Evolutionary conservation across 2,797 vertebrate species (phyloP), one percentile per base, ranked within the genome.

Genomic region (Sparidentex hasta): DNA sequence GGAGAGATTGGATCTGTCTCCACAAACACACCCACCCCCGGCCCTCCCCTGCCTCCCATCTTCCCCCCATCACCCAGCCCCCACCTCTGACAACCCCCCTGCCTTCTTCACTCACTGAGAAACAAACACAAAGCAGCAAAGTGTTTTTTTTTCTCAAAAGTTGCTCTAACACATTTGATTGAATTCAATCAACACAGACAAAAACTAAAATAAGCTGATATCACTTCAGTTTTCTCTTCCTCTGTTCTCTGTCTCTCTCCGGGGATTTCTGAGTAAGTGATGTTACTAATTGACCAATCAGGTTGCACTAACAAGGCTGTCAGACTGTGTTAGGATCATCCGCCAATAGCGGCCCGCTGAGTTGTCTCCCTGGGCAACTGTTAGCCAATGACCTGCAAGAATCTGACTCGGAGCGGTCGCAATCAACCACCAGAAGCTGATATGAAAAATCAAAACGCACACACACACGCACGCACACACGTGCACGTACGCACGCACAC

Each of bases 331-430:
- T 94, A 94, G 87, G 66, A 85, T 94, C 93, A 93, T 73, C 59
- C n/a, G 62, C 92, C 93, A 93, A 93, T 93, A 85, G 77, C 29
- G 56, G 90, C 82, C 76, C 5, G 80, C 88, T 91, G 89, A 89
- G 78, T 87, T 56, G 91, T 94, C 88, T 94, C 93, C 93, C 88
- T 84, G 88, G 93, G 93, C 92, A 90, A 93, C 93, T 82, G 91
- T 94, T 94, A 94, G 90, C 93, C 93, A 93, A 94, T 94, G 93
- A 94, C 93, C 93, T 94, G 90, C 93, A 93, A 92, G 88, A 89
- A 83, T 88, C 78, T 87, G 90, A 86, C 89, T 86, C 5, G 48
- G 29, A 90, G 91, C 76, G 8, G 66, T 76, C 3, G 59, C 81
- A 84, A 91, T 91, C 86, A 86, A 82, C 80, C 76, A 90, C 85